phyloP scores from a whole-genome alignment of 2,797 vertebrate genomes.

The Chaunax sp. region DNA sequence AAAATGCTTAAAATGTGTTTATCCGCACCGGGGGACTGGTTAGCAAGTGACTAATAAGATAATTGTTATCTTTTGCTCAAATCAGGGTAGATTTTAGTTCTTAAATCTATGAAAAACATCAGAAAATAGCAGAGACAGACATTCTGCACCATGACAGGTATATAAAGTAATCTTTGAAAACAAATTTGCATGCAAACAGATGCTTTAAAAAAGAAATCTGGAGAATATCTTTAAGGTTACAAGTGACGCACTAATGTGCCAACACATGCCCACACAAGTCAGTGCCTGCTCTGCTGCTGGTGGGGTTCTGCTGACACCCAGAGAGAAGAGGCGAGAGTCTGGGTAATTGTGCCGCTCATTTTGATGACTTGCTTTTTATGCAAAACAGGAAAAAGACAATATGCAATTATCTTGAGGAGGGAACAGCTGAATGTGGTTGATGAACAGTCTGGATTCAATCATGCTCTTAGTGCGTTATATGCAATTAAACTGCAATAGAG shows the following conservation, averaged over 20 bases:
- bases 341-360: conserved; percentile 85
- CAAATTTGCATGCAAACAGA: conserved; percentile 56
- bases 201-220: conserved; percentile 37
- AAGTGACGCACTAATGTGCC: conserved; percentile 62
- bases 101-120: conserved; percentile 49
- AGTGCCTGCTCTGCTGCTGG: conserved; percentile 66
- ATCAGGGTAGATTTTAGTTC: conserved; percentile 10
- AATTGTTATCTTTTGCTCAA: conserved; percentile 21
- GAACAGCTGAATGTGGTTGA: conserved; percentile 85
- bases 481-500: conserved; percentile 89
- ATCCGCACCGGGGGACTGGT: conserved; percentile 34
- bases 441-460: conserved; percentile 87
- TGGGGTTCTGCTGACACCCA: conserved; percentile 78
- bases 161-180: conserved; percentile 40
- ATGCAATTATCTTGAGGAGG: conserved; percentile 87
- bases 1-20: conserved; percentile 10
- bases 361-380: conserved; percentile 86
- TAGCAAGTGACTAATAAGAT: conserved; percentile 45
- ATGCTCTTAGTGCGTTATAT: conserved; percentile 86
- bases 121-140: conserved; percentile 46
- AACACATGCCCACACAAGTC: conserved; percentile 54
- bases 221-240: conserved; percentile 64
- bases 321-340: conserved; percentile 78
- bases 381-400: conserved; percentile 88
- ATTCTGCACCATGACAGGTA: conserved; percentile 42